Evolutionary conservation across 2,797 vertebrate genomes (phyloP).

Genomic region (Hippoglossus hippoglossus): DNA sequence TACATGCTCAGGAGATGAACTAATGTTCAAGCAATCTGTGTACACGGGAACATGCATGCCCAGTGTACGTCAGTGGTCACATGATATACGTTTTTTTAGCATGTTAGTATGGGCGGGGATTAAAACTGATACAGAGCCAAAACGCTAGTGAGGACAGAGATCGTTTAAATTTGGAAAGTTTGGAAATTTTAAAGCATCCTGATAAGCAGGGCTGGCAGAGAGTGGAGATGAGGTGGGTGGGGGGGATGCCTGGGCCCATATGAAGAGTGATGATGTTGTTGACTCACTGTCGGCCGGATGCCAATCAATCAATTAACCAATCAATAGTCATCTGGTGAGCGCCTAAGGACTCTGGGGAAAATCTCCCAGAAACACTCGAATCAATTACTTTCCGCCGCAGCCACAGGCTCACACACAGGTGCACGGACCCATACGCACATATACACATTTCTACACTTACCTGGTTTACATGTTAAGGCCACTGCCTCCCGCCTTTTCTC

Average conservation of each 20-base stretch:
- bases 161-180: not conserved
- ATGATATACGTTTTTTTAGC: no score
- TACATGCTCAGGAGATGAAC: no score
- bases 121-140: no score
- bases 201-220: conserved; percentile 10
- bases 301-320: conserved; percentile 84
- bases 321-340: conserved; percentile 81
- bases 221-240: not conserved
- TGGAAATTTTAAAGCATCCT: conserved; percentile 13
- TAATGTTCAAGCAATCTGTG: no score
- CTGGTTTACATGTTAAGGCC: conserved; percentile 44
- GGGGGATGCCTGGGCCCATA: conserved; percentile 28
- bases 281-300: conserved; percentile 69
- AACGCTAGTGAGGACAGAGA: no score
- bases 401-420: conserved; percentile 37
- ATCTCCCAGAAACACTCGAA: conserved; percentile 75
- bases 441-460: conserved; percentile 24
- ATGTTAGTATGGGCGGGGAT: no score
- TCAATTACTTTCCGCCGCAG: conserved; percentile 71
- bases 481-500: conserved; percentile 3
- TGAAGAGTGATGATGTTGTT: conserved; percentile 79
- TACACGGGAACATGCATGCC: no score
- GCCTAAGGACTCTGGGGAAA: conserved; percentile 72
- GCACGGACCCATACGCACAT: conserved; percentile 18
- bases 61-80: no score